Evolutionary conservation across 2,797 vertebrate species (phyloP), one percentile per base, ranked within the genome.

Genomic region (Acanthurus tractus): DNA sequence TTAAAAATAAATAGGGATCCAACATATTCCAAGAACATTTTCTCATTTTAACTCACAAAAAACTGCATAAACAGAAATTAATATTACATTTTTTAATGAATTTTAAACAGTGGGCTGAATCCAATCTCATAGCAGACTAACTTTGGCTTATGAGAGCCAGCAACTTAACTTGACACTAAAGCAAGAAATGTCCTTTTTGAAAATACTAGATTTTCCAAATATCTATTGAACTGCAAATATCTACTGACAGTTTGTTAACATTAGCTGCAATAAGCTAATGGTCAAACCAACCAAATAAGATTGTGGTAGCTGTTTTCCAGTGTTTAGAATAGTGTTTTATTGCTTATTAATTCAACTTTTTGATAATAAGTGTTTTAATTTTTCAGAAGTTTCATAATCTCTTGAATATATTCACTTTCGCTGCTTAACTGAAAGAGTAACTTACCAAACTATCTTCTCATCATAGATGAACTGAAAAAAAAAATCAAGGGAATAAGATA

Each of bases 391-490:
- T 18, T 15, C 13, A 48, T 12, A 7, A 12, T 36, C 13, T 44
- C n/a, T 18, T 4, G 29, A 25, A 20, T 29, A 20, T 6, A 4
- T 3, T 45, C 14, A 45, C 13, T 53, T 58, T 29, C 23, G 42
- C 12, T 56, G 9, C 3, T 34, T 1, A 68, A 46, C 4, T 50
- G 7, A 1, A 57, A 4, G n/a, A 58, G 8, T 15, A 12, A 87
- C 95, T 94, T 82, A 96, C 95, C 95, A 96, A 61, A 94, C 94
- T 52, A 96, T 96, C 89, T 94, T 95, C 29, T 83, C 95, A 15
- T 96, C 95, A 1, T 94, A 95, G 88, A 95, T 95, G 76, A 96
- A 94, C 95, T 95, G 79, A 52, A 77, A 89, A 59, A 74, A 25
- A 34, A 34, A 34, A 34, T 34, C 29, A 34, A 34, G 29, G 29